Evolutionary conservation across 1,140 invertebrate genomes (phyloP).

Genomic region (Diplogasteroides magnus): DNA sequence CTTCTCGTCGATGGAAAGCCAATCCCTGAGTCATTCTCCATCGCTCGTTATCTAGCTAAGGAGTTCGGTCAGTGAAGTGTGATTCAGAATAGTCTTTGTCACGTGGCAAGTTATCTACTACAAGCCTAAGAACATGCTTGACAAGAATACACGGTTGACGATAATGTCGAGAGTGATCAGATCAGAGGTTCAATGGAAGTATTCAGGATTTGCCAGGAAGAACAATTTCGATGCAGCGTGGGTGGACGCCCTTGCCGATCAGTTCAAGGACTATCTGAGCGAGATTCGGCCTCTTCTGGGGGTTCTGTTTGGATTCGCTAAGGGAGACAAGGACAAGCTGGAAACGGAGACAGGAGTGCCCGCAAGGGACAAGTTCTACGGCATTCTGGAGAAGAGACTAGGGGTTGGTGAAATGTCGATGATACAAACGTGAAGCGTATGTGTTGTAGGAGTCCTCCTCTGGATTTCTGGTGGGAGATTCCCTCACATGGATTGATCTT

Average conservation of each 20-base stretch:
- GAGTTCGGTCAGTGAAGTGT: constrained; percentile 9
- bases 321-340: constrained; percentile 18
- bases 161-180: no score
- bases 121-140: no score
- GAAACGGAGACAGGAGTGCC: constrained; percentile 11
- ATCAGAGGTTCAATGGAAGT: no score
- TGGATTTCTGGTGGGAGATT: constrained; percentile 14
- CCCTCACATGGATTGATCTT: constrained; percentile 19
- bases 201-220: constrained; percentile 15
- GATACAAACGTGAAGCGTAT: background rate
- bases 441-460: background rate
- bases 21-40: constrained; percentile 11
- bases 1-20: constrained; percentile 12
- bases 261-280: constrained; percentile 17
- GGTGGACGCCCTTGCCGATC: constrained; percentile 16
- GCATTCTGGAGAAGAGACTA: background rate
- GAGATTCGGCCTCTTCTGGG: constrained; percentile 5
- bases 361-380: constrained; percentile 7
- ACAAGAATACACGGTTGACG: no score
- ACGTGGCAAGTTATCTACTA: no score
- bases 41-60: no score
- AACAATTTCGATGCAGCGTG: constrained; percentile 10
- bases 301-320: constrained; percentile 7
- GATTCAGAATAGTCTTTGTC: no score
- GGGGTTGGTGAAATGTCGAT: background rate